A percentile compares a stretch with the other conserved stretches of the same genome.
These are phyloP conservation scores for Habropoda laboriosa DNA, from an alignment of 1,140 invertebrate genomes.

Conservation along the genomic window DNA sequence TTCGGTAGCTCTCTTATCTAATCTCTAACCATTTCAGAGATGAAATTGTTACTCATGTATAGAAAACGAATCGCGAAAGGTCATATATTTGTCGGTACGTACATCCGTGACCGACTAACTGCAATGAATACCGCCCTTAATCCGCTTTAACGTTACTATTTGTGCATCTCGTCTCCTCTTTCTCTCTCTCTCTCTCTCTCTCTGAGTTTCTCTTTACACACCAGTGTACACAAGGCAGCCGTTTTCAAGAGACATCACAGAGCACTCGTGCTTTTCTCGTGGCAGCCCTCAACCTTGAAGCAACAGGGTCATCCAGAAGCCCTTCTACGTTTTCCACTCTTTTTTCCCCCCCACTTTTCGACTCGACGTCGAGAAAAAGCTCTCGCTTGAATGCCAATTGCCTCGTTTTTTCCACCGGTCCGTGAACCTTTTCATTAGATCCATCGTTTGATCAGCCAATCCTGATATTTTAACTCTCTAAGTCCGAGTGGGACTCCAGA, in stretches of 20 bases:
- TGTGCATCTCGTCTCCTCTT: not conserved
- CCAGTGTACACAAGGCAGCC: not conserved
- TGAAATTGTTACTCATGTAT: not conserved
- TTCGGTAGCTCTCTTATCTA: not conserved
- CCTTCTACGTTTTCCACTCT: not conserved
- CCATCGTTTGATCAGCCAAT: too few species aligned
- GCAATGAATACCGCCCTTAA: not conserved
- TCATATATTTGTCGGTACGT: constrained; percentile 2
- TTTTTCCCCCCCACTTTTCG: not conserved
- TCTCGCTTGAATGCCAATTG: too few species aligned
- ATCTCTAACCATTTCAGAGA: not conserved
- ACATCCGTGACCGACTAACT: not conserved
- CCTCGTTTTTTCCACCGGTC: too few species aligned
- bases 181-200: not conserved
- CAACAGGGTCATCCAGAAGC: constrained; percentile 38
- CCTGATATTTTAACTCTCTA: too few species aligned
- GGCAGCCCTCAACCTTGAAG: constrained; percentile 22
- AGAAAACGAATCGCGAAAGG: not conserved
- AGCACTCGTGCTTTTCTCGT: constrained; percentile 12
- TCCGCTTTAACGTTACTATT: not conserved
- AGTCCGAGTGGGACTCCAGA: too few species aligned
- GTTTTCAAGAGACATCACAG: constrained; percentile 38
- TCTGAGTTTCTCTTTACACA: not conserved
- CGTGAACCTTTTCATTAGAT: too few species aligned
- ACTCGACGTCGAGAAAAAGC: not conserved